Evolutionary conservation across 2,113 vertebrate genomes (phyloP).

Genomic region (Daphoenositta chrysoptera): DNA sequence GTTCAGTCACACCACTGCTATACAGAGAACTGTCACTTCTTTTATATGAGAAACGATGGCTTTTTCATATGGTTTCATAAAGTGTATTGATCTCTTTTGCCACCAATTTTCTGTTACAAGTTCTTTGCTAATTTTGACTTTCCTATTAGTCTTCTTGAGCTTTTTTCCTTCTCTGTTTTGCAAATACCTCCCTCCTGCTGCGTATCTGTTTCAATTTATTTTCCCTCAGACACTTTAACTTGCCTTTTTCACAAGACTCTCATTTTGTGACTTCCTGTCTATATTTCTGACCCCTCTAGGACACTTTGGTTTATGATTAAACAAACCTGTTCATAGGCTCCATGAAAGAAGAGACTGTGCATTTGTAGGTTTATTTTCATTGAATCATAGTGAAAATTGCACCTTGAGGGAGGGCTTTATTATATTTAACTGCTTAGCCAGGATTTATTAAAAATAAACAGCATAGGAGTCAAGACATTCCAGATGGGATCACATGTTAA

Average conservation of each 20-base stretch:
- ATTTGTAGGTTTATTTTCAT: constrained; percentile 54
- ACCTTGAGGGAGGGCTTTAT: constrained; percentile 40
- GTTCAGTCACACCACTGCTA: neutral
- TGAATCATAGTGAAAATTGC: constrained; percentile 46
- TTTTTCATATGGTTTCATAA: neutral
- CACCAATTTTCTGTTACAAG: neutral
- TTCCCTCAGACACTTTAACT: constrained; percentile 1
- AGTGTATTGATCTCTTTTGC: neutral
- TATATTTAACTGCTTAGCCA: constrained; percentile 46
- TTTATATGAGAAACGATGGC: neutral
- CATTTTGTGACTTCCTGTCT: constrained; percentile 52
- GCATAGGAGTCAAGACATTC: constrained; percentile 13
- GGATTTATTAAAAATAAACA: constrained; percentile 62
- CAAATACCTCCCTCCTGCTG: neutral
- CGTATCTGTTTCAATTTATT: constrained; percentile 45
- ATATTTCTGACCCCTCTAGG: constrained; percentile 32
- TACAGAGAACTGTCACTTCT: neutral
- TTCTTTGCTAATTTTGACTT: neutral
- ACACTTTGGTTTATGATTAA: constrained; percentile 29
- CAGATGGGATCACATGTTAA: neutral
- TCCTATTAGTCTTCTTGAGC: neutral
- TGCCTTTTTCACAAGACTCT: neutral
- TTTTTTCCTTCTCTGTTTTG: neutral
- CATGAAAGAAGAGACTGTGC: neutral
- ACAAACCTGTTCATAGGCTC: constrained; percentile 19